These are phyloP conservation scores for Zoanthus solanderi DNA, from an alignment of 92 coral and sea anemone genomes.

Conservation along the genomic window DNA sequence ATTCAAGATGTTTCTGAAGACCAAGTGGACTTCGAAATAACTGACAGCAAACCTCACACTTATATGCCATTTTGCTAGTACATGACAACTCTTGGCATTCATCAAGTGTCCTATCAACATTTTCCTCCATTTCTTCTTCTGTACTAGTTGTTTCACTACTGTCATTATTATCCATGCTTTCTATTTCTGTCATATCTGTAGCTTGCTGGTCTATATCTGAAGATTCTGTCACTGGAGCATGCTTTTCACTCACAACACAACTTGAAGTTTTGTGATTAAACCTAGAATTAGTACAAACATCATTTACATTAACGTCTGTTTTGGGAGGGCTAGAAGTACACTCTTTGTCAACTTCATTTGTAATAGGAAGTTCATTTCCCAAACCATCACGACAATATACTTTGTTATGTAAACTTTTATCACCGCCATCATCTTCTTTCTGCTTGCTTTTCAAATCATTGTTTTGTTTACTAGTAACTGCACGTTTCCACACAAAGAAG, in stretches of 20 bases:
- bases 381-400: background rate
- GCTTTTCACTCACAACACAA: conserved; percentile 9
- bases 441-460: background rate
- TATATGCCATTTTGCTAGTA: conserved; percentile 70
- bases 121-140: conserved; percentile 39
- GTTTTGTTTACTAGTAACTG: background rate
- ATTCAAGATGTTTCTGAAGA: conserved; percentile 94
- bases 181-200: background rate
- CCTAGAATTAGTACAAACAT: background rate
- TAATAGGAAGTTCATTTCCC: background rate
- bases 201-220: conserved; percentile 2
- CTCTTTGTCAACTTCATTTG: background rate
- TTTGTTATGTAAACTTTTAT: background rate
- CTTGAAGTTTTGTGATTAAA: background rate
- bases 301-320: background rate
- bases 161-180: background rate
- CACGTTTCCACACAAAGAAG: background rate
- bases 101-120: conserved; percentile 3
- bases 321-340: background rate
- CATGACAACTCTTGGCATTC: conserved; percentile 62
- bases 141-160: conserved; percentile 16
- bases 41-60: conserved; percentile 94
- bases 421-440: background rate
- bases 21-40: conserved; percentile 93
- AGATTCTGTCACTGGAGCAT: background rate